phyloP scores from a whole-genome alignment of 2,113 vertebrate genomes.

The Amblyopsis rosae region DNA sequence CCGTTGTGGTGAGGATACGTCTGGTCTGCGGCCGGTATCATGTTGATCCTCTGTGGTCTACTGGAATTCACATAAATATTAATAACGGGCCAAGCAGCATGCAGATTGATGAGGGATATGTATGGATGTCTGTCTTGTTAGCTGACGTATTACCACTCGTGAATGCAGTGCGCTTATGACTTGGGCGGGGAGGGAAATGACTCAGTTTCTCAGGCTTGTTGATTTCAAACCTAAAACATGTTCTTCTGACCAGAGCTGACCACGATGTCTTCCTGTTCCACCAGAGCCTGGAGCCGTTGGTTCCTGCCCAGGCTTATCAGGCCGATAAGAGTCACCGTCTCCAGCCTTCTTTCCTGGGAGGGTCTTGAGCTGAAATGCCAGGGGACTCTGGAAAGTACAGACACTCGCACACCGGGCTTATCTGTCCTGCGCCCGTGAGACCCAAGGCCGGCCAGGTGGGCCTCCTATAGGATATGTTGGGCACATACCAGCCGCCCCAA shows the following conservation, averaged over 20 bases:
- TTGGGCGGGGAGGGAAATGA: background rate
- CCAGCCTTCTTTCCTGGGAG: conserved; percentile 41
- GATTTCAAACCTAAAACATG: background rate
- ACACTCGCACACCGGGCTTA: conserved; percentile 60
- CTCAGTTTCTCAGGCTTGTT: no score
- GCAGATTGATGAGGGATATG: background rate
- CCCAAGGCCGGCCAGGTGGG: conserved; percentile 66
- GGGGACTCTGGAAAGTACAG: conserved; percentile 38
- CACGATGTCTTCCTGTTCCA: conserved; percentile 44
- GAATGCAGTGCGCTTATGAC: background rate
- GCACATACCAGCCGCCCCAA: conserved; percentile 27
- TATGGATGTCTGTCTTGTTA: background rate
- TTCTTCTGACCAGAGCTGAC: conserved; percentile 9
- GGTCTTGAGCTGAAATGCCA: conserved; percentile 6
- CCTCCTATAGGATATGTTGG: conserved; percentile 42
- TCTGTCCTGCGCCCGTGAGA: conserved; percentile 45
- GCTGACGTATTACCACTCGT: background rate
- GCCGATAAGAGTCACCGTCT: conserved; percentile 53
- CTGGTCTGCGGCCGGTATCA: background rate
- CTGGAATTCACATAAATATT: conserved; percentile 12
- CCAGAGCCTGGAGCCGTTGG: conserved; percentile 37
- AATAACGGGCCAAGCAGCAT: background rate
- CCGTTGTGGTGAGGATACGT: no score
- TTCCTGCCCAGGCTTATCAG: conserved; percentile 65
- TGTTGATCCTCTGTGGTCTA: background rate